Evolutionary conservation across 2,888 invertebrate species (phyloP).

Genomic region (Drosophila leonis): DNA sequence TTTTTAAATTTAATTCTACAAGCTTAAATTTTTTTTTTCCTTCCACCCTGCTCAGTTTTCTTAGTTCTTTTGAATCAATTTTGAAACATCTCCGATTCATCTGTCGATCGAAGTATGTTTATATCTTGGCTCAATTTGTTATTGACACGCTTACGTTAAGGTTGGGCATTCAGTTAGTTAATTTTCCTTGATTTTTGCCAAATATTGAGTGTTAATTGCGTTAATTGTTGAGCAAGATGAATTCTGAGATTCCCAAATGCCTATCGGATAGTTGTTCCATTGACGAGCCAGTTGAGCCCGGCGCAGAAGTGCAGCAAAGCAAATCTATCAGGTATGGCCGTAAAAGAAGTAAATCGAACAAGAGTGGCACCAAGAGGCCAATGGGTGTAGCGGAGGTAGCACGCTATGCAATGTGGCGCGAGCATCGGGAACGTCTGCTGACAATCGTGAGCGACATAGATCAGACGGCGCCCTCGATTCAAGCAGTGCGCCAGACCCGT

Average conservation of each 20-base stretch:
- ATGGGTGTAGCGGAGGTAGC: not conserved
- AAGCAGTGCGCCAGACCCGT: constrained; percentile 57
- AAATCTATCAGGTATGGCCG: not conserved
- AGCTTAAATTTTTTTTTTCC: too few relatives aligned
- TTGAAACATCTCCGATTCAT: not conserved
- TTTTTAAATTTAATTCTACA: too few relatives aligned
- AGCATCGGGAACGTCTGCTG: constrained; percentile 57
- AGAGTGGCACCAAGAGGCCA: not conserved
- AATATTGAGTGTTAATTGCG: not conserved
- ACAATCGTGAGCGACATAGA: constrained; percentile 37
- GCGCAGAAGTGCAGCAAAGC: not conserved
- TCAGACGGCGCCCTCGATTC: constrained; percentile 40
- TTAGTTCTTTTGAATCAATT: not conserved
- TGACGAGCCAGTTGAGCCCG: not conserved
- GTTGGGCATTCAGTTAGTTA: not conserved
- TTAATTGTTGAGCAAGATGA: constrained; percentile 7
- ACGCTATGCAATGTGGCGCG: constrained; percentile 41
- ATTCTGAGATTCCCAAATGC: constrained; percentile 40
- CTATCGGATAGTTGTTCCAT: not conserved
- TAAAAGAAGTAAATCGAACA: constrained; percentile 7
- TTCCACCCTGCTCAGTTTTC: not conserved
- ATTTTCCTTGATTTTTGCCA: not conserved
- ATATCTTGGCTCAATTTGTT: not conserved
- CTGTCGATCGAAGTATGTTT: not conserved
- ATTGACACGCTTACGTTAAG: not conserved